Evolutionary conservation across 2,113 vertebrate species (phyloP).

Genomic region (Rhinolophus sinicus): DNA sequence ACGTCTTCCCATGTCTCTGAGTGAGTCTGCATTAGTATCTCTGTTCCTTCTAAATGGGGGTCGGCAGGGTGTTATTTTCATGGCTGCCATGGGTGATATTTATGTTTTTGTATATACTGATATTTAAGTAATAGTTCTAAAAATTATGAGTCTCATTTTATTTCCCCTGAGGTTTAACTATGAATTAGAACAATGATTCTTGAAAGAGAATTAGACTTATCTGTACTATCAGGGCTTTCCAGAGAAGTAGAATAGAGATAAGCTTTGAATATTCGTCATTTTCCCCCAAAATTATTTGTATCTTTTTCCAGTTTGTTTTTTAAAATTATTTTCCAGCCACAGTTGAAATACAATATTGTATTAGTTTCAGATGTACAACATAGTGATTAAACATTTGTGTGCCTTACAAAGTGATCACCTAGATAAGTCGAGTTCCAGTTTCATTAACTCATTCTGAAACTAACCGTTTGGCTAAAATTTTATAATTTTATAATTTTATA

Average conservation of each 20-base stretch:
- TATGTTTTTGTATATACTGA: not conserved
- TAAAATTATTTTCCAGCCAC: not conserved
- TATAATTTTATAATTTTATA: no score
- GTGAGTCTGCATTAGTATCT: not conserved
- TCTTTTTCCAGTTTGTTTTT: not conserved
- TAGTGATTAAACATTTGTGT: not conserved
- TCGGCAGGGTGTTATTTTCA: not conserved
- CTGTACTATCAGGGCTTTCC: not conserved
- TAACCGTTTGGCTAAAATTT: not conserved
- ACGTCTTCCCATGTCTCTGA: not conserved
- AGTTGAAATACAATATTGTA: not conserved
- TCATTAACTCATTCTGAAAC: constrained; percentile 38
- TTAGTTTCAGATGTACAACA: not conserved
- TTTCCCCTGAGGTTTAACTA: constrained; percentile 24
- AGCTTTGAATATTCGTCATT: not conserved
- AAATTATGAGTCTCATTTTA: constrained; percentile 21
- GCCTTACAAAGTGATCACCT: not conserved
- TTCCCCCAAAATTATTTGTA: not conserved
- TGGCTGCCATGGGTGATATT: not conserved
- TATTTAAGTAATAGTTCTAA: constrained; percentile 4
- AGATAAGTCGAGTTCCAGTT: not conserved
- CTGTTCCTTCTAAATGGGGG: not conserved
- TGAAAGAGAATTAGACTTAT: constrained; percentile 25
- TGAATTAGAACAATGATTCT: constrained; percentile 49
- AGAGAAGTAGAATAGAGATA: constrained; percentile 9